Conservation (phyloP, 2,113 vertebrate species). For the Platysteira castanea region DNA sequence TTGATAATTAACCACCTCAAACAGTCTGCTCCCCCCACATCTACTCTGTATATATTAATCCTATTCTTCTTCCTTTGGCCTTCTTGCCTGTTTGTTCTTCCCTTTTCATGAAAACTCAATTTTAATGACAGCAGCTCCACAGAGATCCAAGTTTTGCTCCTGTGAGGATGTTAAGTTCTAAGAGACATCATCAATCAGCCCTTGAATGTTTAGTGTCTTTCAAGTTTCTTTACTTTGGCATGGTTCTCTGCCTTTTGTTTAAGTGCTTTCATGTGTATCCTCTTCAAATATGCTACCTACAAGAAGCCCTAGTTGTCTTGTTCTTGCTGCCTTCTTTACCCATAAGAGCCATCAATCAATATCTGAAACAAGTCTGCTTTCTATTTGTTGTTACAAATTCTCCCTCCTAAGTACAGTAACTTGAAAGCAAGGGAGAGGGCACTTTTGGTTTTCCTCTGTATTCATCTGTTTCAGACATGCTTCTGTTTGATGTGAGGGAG, state of each 20-base stretch:
- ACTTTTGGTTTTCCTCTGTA: background rate
- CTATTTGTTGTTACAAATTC: slow-evolving; percentile 27
- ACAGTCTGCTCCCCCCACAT: background rate
- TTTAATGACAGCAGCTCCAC: background rate
- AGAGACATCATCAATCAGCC: slow-evolving; percentile 6
- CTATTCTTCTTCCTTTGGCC: background rate
- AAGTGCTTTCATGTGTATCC: slow-evolving; percentile 21
- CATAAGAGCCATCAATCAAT: slow-evolving; percentile 42
- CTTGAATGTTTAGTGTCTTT: background rate
- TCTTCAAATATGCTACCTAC: slow-evolving; percentile 21
- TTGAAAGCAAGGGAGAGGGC: background rate
- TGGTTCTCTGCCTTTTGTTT: slow-evolving; percentile 17
- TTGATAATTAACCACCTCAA: background rate
- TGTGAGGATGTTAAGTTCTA: background rate
- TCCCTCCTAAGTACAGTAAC: background rate
- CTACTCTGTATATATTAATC: background rate
- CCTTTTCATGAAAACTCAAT: background rate
- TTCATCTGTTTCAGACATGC: slow-evolving; percentile 17
- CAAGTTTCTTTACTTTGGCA: slow-evolving; percentile 3
- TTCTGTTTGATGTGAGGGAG: slow-evolving; percentile 51
- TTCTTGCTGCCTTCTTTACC: slow-evolving; percentile 7
- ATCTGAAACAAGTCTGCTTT: slow-evolving; percentile 2
- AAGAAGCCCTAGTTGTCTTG: background rate
- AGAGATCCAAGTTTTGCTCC: background rate
- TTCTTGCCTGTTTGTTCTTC: background rate